Evolutionary conservation across 2,888 invertebrate genomes (phyloP).

Genomic region (Stratiomys singularior): DNA sequence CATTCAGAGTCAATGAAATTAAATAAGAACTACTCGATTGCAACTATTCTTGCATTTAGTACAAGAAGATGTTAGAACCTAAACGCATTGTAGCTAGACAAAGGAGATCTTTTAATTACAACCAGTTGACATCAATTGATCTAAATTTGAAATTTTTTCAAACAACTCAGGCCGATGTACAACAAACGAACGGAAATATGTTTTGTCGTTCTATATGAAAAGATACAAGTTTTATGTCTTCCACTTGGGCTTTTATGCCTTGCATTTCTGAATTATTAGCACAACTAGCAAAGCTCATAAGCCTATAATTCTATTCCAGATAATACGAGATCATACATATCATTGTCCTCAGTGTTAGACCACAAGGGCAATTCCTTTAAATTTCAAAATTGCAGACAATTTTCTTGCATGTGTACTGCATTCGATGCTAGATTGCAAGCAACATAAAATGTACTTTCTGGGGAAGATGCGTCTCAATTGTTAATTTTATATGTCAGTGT

Average conservation of each 20-base stretch:
- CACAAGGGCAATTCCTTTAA: slow-evolving; percentile 1
- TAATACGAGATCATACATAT: neutral
- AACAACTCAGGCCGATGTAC: neutral
- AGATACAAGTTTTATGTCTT: neutral
- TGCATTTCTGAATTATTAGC: neutral
- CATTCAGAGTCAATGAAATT: too few relatives aligned
- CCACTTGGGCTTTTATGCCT: neutral
- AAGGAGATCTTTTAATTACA: slow-evolving; percentile 15
- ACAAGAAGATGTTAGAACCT: neutral
- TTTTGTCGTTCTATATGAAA: neutral
- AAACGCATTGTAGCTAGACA: neutral
- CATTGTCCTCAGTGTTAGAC: neutral
- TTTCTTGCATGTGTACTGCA: neutral
- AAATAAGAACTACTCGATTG: too few relatives aligned
- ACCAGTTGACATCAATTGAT: slow-evolving; percentile 38
- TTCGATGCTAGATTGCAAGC: neutral
- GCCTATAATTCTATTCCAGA: neutral
- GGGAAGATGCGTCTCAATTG: neutral
- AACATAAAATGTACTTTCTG: neutral
- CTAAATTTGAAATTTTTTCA: slow-evolving; percentile 28
- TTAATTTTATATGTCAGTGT: too few relatives aligned
- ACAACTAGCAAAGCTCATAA: neutral
- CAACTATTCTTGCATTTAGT: too few relatives aligned
- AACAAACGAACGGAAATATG: slow-evolving; percentile 2
- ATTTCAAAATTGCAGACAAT: slow-evolving; percentile 14